Percentiles rank a stretch among this genome's conserved stretches.
These are phyloP conservation scores for Tyto alba DNA, from an alignment of 2,113 vertebrate species.

Conservation along the genomic window DNA sequence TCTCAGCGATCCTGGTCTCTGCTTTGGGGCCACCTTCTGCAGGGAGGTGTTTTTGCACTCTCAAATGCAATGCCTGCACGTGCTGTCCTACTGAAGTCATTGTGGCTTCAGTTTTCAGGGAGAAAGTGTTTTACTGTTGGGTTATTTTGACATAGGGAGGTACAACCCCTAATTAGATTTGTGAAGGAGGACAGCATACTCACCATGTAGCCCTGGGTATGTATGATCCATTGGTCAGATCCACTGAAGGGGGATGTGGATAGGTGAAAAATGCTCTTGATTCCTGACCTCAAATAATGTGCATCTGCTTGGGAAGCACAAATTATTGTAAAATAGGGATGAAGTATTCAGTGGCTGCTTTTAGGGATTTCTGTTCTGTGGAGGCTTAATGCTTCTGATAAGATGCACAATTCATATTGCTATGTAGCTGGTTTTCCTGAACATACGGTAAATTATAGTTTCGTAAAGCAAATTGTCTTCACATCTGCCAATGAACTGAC, in stretches of 20 bases:
- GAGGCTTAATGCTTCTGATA: not conserved
- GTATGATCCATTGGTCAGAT: not conserved
- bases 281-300: not conserved
- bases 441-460: not conserved
- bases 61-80: not conserved
- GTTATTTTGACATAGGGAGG: not conserved
- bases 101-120: not conserved
- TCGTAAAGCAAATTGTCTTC: not conserved
- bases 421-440: not conserved
- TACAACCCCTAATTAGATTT: not conserved
- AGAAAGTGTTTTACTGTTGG: not conserved
- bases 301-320: not conserved
- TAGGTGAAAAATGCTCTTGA: not conserved
- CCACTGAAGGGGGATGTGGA: fast-evolving
- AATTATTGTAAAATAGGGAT: not conserved
- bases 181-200: not conserved
- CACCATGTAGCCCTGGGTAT: not conserved
- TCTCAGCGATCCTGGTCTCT: not conserved
- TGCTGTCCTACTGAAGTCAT: not conserved
- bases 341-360: not conserved
- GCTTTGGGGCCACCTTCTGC: not conserved
- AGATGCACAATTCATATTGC: not conserved
- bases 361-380: not conserved
- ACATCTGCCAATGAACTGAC: not conserved
- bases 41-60: not conserved